phyloP scores from a whole-genome alignment of 2,797 vertebrate species.

The Oreortyx pictus region DNA sequence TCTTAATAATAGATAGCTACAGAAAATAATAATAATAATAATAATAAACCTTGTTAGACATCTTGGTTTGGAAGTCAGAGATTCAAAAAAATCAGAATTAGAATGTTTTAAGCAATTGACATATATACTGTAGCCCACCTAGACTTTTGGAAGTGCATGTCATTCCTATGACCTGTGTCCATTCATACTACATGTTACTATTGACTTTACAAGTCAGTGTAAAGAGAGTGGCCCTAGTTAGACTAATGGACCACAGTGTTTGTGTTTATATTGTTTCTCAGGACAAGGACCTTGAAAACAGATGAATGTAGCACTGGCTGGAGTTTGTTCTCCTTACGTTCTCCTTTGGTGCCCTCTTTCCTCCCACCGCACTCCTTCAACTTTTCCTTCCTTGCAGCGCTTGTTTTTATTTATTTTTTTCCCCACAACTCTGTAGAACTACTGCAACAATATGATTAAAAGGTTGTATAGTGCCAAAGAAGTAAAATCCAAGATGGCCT shows the following conservation, averaged over 20 bases:
- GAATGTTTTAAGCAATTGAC: background rate
- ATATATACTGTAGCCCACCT: background rate
- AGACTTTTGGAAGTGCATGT: background rate
- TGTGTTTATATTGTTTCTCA: background rate
- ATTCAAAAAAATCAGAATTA: background rate
- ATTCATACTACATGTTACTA: background rate
- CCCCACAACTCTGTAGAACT: background rate
- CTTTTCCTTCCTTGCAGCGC: background rate
- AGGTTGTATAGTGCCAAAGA: background rate
- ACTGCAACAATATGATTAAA: background rate
- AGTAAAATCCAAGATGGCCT: background rate
- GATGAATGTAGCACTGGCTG: background rate
- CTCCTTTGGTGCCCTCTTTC: background rate
- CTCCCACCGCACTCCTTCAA: background rate
- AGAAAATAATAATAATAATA: too few relatives aligned
- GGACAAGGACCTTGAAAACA: background rate
- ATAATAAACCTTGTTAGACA: too few relatives aligned
- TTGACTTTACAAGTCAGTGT: background rate
- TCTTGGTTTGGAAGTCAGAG: background rate
- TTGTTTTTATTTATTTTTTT: background rate
- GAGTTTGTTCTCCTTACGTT: background rate
- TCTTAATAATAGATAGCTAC: background rate
- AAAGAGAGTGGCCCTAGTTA: background rate
- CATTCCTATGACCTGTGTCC: background rate
- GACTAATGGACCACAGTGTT: background rate